phyloP scores from a whole-genome alignment of 2,113 vertebrate species.

The Cacatua alba region DNA sequence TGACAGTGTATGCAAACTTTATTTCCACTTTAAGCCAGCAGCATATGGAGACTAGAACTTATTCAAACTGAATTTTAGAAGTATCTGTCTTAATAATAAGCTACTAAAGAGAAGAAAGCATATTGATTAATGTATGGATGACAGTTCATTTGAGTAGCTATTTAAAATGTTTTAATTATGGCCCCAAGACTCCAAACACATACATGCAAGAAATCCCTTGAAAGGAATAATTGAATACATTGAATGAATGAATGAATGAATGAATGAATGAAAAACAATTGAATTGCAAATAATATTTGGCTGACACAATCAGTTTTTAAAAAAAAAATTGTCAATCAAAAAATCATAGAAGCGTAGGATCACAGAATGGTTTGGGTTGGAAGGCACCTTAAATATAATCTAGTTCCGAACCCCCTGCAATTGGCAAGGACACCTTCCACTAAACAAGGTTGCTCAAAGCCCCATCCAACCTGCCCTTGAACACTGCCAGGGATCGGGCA shows the following conservation, averaged over 20 bases:
- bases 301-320: background rate
- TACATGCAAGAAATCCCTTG: background rate
- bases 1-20: background rate
- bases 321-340: background rate
- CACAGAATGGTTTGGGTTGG: background rate
- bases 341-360: background rate
- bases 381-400: background rate
- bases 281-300: background rate
- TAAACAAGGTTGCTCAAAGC: background rate
- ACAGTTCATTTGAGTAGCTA: background rate
- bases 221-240: background rate
- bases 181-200: background rate
- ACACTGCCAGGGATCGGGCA: background rate
- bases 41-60: background rate
- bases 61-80: background rate
- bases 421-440: background rate
- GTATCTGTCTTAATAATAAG: background rate
- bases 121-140: background rate
- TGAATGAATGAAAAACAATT: background rate
- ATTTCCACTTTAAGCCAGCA: background rate
- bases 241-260: background rate
- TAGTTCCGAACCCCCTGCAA: background rate
- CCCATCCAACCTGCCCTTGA: background rate
- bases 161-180: background rate
- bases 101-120: background rate